Conservation (phyloP, 2,888 invertebrate genomes). For the Platycheirus rosarum region DNA sequence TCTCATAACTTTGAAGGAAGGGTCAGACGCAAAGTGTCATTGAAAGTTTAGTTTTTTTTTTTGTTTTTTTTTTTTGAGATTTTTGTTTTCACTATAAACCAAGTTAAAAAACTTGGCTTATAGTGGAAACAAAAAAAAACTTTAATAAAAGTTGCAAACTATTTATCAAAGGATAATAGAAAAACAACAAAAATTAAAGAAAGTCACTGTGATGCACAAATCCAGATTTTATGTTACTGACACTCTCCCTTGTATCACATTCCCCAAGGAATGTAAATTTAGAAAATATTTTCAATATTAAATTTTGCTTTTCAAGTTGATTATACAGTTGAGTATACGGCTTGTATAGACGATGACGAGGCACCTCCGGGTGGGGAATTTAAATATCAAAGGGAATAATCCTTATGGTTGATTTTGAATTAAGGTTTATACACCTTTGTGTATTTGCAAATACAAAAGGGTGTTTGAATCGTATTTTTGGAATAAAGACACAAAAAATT, state of each 20-base stretch:
- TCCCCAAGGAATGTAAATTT: background rate
- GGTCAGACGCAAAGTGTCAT: conserved; percentile 4
- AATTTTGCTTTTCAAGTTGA: background rate
- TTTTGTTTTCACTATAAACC: background rate
- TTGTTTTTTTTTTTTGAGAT: conserved; percentile 6
- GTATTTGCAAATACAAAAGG: too few species aligned
- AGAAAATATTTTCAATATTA: background rate
- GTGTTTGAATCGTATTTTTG: too few species aligned
- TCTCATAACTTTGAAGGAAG: conserved; percentile 9
- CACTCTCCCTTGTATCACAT: background rate
- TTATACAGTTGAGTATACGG: background rate
- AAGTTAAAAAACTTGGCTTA: background rate
- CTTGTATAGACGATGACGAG: background rate
- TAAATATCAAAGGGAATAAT: background rate
- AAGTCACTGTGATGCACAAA: background rate
- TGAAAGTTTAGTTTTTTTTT: conserved; percentile 3
- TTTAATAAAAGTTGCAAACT: conserved; percentile 9
- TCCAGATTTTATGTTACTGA: background rate
- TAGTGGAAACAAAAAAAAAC: background rate
- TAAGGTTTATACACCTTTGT: background rate
- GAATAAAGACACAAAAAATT: too few species aligned
- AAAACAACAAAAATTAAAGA: background rate
- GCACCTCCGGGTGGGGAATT: background rate
- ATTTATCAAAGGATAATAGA: conserved; percentile 19
- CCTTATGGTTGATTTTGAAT: background rate